Percentiles rank a stretch among this genome's conserved stretches.
phyloP scores from a whole-genome alignment of 2,797 vertebrate species.

The Coregonus suidteri region DNA sequence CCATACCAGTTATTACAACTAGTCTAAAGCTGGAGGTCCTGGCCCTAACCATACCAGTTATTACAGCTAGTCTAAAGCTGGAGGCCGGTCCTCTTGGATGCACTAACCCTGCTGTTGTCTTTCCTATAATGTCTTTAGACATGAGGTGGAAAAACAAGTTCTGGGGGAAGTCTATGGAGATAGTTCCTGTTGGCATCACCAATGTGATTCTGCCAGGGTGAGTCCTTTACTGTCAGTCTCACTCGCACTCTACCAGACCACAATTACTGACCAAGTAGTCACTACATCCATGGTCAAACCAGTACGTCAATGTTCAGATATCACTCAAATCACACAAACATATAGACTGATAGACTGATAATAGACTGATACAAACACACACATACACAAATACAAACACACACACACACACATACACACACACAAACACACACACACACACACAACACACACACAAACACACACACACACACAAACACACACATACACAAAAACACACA shows the following conservation, averaged over 20 bases:
- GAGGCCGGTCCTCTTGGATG: not conserved
- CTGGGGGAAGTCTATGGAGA: slow-evolving; percentile 99
- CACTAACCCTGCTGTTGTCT: slow-evolving; percentile 7
- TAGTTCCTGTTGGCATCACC: slow-evolving; percentile 91
- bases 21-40: no score
- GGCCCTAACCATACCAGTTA: no score
- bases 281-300: no score
- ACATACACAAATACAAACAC: no score
- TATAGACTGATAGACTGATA: no score
- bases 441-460: no score
- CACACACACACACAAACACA: no score
- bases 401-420: no score
- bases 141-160: slow-evolving; percentile 99
- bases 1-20: no score
- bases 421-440: no score
- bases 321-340: not conserved
- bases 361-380: no score
- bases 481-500: no score
- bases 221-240: slow-evolving; percentile 55
- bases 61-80: not conserved
- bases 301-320: not conserved
- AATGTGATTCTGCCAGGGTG: slow-evolving; percentile 89
- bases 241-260: not conserved
- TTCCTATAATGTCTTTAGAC: slow-evolving; percentile 73
- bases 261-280: not conserved